These are phyloP conservation scores for Cyclophora punctaria DNA, from an alignment of 2,888 invertebrate species.

Conservation along the genomic window DNA sequence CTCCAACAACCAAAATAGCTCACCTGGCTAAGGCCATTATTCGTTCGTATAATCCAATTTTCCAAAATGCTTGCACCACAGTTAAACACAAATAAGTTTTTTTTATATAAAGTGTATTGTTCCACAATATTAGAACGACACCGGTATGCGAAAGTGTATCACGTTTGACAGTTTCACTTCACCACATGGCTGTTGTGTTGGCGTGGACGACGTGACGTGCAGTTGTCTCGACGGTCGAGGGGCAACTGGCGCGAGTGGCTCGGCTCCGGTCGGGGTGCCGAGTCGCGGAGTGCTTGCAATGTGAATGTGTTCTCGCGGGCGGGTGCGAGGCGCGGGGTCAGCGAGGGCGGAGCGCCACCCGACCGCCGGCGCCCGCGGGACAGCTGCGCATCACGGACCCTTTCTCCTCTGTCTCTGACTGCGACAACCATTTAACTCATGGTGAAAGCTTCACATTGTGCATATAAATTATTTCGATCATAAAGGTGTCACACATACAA, in stretches of 20 bases:
- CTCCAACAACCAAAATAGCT: conserved; percentile 73
- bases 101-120: conserved; percentile 34
- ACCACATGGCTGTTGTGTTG: conserved; percentile 66
- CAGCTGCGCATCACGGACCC: conserved; percentile 68
- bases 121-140: conserved; percentile 40
- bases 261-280: conserved; percentile 21
- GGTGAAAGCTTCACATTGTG: conserved; percentile 49
- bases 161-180: conserved; percentile 74
- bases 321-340: conserved; percentile 47
- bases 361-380: conserved; percentile 56
- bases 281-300: conserved; percentile 18
- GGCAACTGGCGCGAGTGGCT: conserved; percentile 49
- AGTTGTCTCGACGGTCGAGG: conserved; percentile 53
- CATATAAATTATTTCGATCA: conserved; percentile 5
- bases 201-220: conserved; percentile 49
- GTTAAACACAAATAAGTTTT: conserved; percentile 56
- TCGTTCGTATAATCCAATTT: conserved; percentile 73
- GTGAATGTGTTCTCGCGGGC: conserved; percentile 25
- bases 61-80: conserved; percentile 63
- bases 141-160: conserved; percentile 60
- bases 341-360: conserved; percentile 55
- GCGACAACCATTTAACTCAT: conserved; percentile 28
- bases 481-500: no score
- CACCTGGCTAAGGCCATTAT: conserved; percentile 76
- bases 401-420: conserved; percentile 48